Evolutionary conservation across 2,113 vertebrate species (phyloP).

Genomic region (Periophthalmus modestus): DNA sequence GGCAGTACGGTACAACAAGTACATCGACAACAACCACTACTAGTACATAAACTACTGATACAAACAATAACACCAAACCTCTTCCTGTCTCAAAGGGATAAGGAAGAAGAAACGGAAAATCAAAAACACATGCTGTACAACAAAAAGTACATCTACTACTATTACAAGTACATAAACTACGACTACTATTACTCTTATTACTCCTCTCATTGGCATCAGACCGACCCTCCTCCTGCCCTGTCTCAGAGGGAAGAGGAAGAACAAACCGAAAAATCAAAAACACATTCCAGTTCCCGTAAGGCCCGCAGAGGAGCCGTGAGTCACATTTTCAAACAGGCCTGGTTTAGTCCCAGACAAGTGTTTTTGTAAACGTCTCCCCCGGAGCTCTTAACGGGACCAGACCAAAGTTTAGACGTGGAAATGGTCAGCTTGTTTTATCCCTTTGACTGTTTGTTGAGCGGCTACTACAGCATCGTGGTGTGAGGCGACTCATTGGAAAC

Average conservation of each 20-base stretch:
- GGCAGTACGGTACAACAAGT: no score
- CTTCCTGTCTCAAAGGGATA: no score
- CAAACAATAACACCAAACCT: no score
- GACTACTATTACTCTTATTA: no score
- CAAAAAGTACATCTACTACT: no score
- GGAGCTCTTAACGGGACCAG: slow-evolving; percentile 30
- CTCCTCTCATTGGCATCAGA: not conserved
- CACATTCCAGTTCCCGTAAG: slow-evolving; percentile 81
- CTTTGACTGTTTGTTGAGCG: slow-evolving; percentile 18
- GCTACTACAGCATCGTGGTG: slow-evolving; percentile 13
- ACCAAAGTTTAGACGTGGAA: slow-evolving; percentile 12
- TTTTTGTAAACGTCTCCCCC: slow-evolving; percentile 42
- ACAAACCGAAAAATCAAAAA: slow-evolving; percentile 64
- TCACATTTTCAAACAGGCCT: slow-evolving; percentile 68
- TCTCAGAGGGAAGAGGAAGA: slow-evolving; percentile 16
- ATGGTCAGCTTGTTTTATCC: slow-evolving; percentile 2
- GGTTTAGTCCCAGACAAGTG: slow-evolving; percentile 52
- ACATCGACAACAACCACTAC: no score
- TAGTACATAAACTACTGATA: no score
- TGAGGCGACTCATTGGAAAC: slow-evolving; percentile 18
- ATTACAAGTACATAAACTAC: no score
- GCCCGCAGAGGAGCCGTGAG: slow-evolving; percentile 69
- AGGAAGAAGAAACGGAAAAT: no score
- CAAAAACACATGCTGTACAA: no score
- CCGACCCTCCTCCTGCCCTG: slow-evolving; percentile 42